phyloP scores from a whole-genome alignment of 2,797 vertebrate genomes.

The Helostoma temminkii region DNA sequence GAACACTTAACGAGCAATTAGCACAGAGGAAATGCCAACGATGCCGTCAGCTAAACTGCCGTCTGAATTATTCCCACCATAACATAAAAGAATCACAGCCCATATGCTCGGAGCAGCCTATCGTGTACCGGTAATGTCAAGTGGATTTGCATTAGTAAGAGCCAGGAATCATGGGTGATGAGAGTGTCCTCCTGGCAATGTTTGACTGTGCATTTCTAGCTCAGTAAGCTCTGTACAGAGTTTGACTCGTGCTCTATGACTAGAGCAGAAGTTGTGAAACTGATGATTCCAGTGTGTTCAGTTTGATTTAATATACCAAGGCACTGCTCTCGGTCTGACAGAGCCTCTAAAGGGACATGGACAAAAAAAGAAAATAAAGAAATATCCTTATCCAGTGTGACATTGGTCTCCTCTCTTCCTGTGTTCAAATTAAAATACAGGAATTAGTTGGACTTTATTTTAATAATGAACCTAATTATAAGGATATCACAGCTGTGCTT shows the following conservation, averaged over 20 bases:
- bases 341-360: too few relatives aligned
- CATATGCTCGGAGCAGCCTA: conserved; percentile 49
- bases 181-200: conserved; percentile 6
- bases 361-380: too few relatives aligned
- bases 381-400: too few relatives aligned
- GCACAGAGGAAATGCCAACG: conserved; percentile 51
- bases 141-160: conserved; percentile 45
- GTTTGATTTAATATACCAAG: too few relatives aligned
- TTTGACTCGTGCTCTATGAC: neutral
- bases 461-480: too few relatives aligned
- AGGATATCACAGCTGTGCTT: too few relatives aligned
- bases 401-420: too few relatives aligned
- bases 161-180: conserved; percentile 44
- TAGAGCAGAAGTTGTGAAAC: too few relatives aligned
- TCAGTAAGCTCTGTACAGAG: neutral
- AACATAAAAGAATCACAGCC: conserved; percentile 31
- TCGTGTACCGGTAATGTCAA: conserved; percentile 43
- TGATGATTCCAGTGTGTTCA: too few relatives aligned
- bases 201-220: neutral
- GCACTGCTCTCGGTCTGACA: too few relatives aligned
- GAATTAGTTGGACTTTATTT: too few relatives aligned
- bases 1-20: conserved; percentile 68
- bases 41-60: conserved; percentile 48
- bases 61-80: conserved; percentile 64
- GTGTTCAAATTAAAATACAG: too few relatives aligned